These are phyloP conservation scores for Mycetomoellerius zeteki DNA, from an alignment of 1,140 invertebrate species.

Conservation along the genomic window DNA sequence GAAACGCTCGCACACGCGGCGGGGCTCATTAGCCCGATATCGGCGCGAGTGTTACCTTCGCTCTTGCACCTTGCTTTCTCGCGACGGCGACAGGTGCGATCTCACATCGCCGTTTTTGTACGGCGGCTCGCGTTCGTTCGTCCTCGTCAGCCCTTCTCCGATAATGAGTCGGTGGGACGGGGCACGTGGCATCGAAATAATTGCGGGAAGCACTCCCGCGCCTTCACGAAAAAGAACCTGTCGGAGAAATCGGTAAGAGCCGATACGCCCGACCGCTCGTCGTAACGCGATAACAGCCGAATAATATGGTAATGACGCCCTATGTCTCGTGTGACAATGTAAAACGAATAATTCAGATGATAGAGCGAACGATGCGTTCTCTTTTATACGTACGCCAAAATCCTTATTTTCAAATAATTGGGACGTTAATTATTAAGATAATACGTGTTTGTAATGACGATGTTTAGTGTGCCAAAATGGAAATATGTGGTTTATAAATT, in stretches of 20 bases:
- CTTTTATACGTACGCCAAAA: not conserved
- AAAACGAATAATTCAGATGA: not conserved
- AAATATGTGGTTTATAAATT: not conserved
- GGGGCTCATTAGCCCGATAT: constrained; percentile 81
- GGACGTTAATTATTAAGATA: not conserved
- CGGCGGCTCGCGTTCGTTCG: constrained; percentile 30
- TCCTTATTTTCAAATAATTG: not conserved
- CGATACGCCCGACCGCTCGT: not conserved
- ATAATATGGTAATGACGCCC: constrained; percentile 30
- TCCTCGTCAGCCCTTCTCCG: constrained; percentile 70
- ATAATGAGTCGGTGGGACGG: constrained; percentile 76
- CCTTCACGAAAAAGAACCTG: not conserved
- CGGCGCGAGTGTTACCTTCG: constrained; percentile 74
- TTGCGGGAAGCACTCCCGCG: constrained; percentile 62
- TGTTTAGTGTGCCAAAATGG: not conserved
- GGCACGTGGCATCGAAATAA: constrained; percentile 78
- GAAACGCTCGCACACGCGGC: constrained; percentile 43
- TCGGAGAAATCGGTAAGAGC: not conserved
- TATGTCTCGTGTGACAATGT: not conserved
- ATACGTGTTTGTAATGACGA: not conserved
- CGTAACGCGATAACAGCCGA: constrained; percentile 16
- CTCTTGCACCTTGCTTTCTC: constrained; percentile 78
- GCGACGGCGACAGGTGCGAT: constrained; percentile 80
- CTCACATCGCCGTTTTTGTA: constrained; percentile 65
- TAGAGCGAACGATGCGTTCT: not conserved